Evolutionary conservation across 2,888 invertebrate genomes (phyloP).

Genomic region (Cheilosia grossa): DNA sequence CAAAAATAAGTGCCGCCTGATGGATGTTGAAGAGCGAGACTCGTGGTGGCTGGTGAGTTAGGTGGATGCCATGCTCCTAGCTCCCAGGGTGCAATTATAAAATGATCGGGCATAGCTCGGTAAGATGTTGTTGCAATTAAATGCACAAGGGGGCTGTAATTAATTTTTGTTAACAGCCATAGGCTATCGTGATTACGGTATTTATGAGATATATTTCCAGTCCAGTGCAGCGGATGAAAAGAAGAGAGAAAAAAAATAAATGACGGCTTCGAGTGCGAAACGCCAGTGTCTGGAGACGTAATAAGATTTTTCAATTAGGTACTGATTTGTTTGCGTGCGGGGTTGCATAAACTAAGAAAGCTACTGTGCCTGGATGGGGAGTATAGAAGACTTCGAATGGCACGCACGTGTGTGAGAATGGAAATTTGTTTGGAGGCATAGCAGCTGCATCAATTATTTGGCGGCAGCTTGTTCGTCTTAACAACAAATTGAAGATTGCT

Average conservation of each 20-base stretch:
- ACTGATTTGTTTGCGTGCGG: neutral
- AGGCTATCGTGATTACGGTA: conserved; percentile 54
- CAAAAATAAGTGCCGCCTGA: conserved; percentile 55
- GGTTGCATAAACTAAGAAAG: neutral
- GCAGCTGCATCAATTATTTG: too few species aligned
- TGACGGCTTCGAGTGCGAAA: conserved; percentile 4
- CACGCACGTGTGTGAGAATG: neutral
- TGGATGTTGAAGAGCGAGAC: conserved; percentile 27
- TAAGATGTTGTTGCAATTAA: conserved; percentile 35
- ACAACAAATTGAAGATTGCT: too few species aligned
- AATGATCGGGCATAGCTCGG: conserved; percentile 3
- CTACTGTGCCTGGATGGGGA: too few species aligned
- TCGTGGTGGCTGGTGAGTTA: conserved; percentile 15
- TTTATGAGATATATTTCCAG: conserved; percentile 40
- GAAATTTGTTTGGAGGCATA: too few species aligned
- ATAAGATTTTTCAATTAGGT: conserved; percentile 23
- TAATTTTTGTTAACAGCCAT: conserved; percentile 62
- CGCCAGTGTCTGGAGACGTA: neutral
- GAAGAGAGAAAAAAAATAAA: neutral
- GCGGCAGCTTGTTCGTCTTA: too few species aligned
- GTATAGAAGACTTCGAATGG: too few species aligned
- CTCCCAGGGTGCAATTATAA: conserved; percentile 49
- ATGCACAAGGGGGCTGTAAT: conserved; percentile 50
- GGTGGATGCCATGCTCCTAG: neutral
- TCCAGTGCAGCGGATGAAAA: conserved; percentile 1